These are phyloP conservation scores for Aphyosemion australe DNA, from an alignment of 2,113 vertebrate genomes.

Conservation along the genomic window DNA sequence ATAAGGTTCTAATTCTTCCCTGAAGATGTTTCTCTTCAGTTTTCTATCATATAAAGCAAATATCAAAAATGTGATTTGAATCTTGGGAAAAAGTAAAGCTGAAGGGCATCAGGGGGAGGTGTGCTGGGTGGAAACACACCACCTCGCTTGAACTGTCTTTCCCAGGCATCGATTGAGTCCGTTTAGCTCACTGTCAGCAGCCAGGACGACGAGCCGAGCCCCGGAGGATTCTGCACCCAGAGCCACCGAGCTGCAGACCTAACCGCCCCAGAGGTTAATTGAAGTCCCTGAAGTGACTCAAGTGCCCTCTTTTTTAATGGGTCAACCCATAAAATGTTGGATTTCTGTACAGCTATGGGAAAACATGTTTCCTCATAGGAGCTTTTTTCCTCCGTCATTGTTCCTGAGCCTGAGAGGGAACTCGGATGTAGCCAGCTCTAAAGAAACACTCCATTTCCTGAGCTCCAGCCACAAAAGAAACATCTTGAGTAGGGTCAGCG, in stretches of 20 bases:
- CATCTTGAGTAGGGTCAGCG: slow-evolving; percentile 33
- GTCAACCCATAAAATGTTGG: slow-evolving; percentile 73
- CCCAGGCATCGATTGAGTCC: slow-evolving; percentile 64
- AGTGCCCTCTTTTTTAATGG: slow-evolving; percentile 74
- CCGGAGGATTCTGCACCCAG: slow-evolving; percentile 40
- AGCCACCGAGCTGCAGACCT: slow-evolving; percentile 56
- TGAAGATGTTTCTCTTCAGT: slow-evolving; percentile 71
- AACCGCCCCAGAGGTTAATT: slow-evolving; percentile 78
- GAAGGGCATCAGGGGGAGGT: slow-evolving; percentile 75
- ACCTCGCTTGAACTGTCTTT: slow-evolving; percentile 48
- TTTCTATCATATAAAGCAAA: slow-evolving; percentile 84
- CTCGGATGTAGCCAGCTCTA: slow-evolving; percentile 40
- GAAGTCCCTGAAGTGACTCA: slow-evolving; percentile 73
- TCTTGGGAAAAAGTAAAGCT: slow-evolving; percentile 74
- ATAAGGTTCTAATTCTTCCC: slow-evolving; percentile 64
- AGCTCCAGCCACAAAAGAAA: slow-evolving; percentile 62
- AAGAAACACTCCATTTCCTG: slow-evolving; percentile 55
- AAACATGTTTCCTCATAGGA: slow-evolving; percentile 65
- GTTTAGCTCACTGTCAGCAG: slow-evolving; percentile 50
- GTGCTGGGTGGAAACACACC: slow-evolving; percentile 29
- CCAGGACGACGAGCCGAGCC: slow-evolving; percentile 39
- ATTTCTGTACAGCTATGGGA: slow-evolving; percentile 67
- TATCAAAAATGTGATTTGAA: slow-evolving; percentile 87
- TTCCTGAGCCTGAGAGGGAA: slow-evolving; percentile 63
- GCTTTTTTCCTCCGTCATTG: slow-evolving; percentile 36